Evolutionary conservation across 2,113 vertebrate genomes (phyloP).

Genomic region (Cercocebus atys): DNA sequence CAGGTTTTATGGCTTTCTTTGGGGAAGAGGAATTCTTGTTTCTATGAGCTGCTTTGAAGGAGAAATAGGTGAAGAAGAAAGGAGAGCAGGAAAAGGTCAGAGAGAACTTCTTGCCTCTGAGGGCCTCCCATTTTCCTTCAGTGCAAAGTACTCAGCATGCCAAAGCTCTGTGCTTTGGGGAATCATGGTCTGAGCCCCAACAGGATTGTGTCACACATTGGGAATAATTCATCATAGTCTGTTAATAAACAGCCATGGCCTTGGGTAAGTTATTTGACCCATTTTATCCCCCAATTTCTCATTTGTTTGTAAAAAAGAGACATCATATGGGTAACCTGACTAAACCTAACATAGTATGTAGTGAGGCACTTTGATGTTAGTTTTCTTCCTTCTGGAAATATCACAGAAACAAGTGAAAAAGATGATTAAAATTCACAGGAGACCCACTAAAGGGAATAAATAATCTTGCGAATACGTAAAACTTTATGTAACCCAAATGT

Average conservation of each 20-base stretch:
- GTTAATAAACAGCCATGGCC: neutral
- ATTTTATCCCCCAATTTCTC: neutral
- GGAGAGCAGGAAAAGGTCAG: too few relatives aligned
- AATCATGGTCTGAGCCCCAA: neutral
- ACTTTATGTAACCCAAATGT: neutral
- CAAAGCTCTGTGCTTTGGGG: neutral
- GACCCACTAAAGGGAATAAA: neutral
- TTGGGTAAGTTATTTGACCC: neutral
- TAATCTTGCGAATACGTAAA: neutral
- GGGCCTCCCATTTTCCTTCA: neutral
- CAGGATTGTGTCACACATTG: neutral
- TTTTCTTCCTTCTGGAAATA: constrained; percentile 8
- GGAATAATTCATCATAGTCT: neutral
- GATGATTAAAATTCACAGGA: neutral
- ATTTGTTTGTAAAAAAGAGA: neutral
- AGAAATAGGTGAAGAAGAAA: neutral
- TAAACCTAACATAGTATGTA: neutral
- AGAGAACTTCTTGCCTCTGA: neutral
- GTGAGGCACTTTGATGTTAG: neutral
- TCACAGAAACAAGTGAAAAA: neutral
- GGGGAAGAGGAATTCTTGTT: neutral
- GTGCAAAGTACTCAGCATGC: neutral
- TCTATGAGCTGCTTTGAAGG: neutral
- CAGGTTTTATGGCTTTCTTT: neutral
- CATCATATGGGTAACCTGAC: neutral